Conservation (phyloP, 2,113 vertebrate species). For the Ophthalmotilapia sp. region DNA sequence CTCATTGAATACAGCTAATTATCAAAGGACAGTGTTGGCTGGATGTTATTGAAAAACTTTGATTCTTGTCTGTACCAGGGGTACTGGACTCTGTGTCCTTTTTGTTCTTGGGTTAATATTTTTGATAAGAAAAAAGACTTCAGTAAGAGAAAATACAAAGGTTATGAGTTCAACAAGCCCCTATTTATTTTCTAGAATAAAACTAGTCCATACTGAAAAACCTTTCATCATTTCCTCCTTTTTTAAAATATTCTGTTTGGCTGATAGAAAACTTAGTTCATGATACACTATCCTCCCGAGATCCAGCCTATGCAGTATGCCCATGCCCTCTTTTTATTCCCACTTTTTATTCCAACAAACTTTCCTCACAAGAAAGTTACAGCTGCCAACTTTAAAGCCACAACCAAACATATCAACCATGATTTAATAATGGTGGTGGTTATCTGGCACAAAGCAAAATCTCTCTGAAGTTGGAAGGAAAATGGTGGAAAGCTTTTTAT, state of each 20-base stretch:
- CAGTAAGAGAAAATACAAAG: neutral
- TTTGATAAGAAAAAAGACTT: neutral
- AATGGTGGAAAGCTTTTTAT: neutral
- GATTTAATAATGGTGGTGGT: neutral
- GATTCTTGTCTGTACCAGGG: neutral
- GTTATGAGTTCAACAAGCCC: neutral
- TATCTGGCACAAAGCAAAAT: neutral
- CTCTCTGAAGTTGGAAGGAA: neutral
- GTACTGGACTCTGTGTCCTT: neutral
- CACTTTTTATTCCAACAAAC: neutral
- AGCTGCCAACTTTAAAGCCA: neutral
- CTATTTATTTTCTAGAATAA: neutral
- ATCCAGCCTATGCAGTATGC: neutral
- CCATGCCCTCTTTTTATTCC: neutral
- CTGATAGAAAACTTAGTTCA: neutral
- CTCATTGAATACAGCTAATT: neutral
- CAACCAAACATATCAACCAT: neutral
- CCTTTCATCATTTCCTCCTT: neutral
- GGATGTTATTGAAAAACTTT: neutral
- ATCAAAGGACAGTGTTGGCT: neutral
- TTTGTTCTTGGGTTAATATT: neutral
- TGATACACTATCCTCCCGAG: neutral
- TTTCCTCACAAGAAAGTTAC: neutral
- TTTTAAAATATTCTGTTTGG: neutral
- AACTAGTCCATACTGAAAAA: neutral